These are phyloP conservation scores for Chiroxiphia lanceolata DNA, from an alignment of 2,797 vertebrate genomes.

Conservation along the genomic window DNA sequence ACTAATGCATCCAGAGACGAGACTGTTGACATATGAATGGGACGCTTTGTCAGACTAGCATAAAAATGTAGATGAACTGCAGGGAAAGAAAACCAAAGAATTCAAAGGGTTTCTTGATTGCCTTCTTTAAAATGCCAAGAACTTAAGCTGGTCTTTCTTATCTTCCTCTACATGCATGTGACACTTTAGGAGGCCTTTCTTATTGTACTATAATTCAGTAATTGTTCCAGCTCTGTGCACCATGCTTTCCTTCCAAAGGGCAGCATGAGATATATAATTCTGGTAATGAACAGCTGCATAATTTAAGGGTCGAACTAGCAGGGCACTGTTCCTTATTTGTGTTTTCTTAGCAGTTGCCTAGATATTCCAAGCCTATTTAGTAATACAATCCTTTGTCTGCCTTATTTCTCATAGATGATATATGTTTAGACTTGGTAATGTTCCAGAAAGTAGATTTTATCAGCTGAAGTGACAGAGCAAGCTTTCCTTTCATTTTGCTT, in stretches of 20 bases:
- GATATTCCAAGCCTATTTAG: slow-evolving; percentile 69
- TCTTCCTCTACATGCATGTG: slow-evolving; percentile 74
- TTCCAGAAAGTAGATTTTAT: slow-evolving; percentile 77
- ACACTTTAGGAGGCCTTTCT: slow-evolving; percentile 78
- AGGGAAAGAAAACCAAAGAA: slow-evolving; percentile 65
- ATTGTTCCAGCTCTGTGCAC: slow-evolving; percentile 78
- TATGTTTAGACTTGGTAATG: slow-evolving; percentile 65
- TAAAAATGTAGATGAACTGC: slow-evolving; percentile 77
- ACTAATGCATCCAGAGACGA: slow-evolving; percentile 59
- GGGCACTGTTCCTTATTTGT: slow-evolving; percentile 68
- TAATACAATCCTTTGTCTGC: slow-evolving; percentile 66
- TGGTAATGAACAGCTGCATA: slow-evolving; percentile 80
- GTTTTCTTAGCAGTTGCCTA: slow-evolving; percentile 73
- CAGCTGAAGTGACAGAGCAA: slow-evolving; percentile 67
- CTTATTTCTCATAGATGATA: slow-evolving; percentile 69
- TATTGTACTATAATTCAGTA: slow-evolving; percentile 79
- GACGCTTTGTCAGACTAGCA: slow-evolving; percentile 74
- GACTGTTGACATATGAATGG: slow-evolving; percentile 75
- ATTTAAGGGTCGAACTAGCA: slow-evolving; percentile 73
- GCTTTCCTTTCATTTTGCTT: slow-evolving; percentile 74
- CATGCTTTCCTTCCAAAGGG: slow-evolving; percentile 76
- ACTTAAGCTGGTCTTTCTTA: slow-evolving; percentile 81
- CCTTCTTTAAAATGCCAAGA: slow-evolving; percentile 81
- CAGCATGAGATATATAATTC: slow-evolving; percentile 77
- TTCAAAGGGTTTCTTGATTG: slow-evolving; percentile 79